Percentiles rank a stretch among this genome's conserved stretches.
phyloP scores from a whole-genome alignment of 2,888 invertebrate genomes.

The Nysson spinosus region DNA sequence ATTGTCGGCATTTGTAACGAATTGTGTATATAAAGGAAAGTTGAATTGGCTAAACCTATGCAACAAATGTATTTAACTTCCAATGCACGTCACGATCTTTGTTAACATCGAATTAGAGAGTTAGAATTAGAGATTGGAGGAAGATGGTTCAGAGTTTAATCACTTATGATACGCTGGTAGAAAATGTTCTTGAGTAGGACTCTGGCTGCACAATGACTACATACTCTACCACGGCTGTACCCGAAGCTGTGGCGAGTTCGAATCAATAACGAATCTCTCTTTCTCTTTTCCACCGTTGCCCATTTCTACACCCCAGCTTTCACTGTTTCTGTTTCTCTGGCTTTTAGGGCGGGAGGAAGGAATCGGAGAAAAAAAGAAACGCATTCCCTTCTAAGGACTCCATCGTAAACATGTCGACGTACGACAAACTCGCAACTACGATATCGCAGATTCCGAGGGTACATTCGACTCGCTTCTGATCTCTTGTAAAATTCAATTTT shows the following conservation, averaged over 20 bases:
- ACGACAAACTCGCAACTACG: not conserved
- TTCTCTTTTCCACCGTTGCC: conserved; percentile 15
- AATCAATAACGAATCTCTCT: conserved; percentile 63
- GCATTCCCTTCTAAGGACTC: conserved; percentile 8
- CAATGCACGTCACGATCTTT: no score
- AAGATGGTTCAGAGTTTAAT: conserved; percentile 13
- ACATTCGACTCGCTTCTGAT: not conserved
- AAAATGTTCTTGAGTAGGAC: conserved; percentile 34
- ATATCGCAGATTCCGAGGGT: not conserved
- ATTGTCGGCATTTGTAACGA: no score
- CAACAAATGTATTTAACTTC: no score
- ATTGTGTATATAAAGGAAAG: no score
- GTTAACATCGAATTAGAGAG: no score
- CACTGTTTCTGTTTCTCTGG: conserved; percentile 20
- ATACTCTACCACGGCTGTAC: conserved; percentile 46
- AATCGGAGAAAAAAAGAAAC: not conserved
- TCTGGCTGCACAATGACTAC: conserved; percentile 42
- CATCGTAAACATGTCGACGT: conserved; percentile 13
- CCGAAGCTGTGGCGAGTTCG: conserved; percentile 59
- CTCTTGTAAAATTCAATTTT: not conserved
- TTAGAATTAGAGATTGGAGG: no score
- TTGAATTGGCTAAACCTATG: no score
- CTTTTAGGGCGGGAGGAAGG: conserved; percentile 4
- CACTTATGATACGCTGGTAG: conserved; percentile 36
- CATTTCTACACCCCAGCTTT: conserved; percentile 3